These are phyloP conservation scores for Siniperca obscura DNA, from an alignment of 2,797 vertebrate genomes.

Conservation along the genomic window DNA sequence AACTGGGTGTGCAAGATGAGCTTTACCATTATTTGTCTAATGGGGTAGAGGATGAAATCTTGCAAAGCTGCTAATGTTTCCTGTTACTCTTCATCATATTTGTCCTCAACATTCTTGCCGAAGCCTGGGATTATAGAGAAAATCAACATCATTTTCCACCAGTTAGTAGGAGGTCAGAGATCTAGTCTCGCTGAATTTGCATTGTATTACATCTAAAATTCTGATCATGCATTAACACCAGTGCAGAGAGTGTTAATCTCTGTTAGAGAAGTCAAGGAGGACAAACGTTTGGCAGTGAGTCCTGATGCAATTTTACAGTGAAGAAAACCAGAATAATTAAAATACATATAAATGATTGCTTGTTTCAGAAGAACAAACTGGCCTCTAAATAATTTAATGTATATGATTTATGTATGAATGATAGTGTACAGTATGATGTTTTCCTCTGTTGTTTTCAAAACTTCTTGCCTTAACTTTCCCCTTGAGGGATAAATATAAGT, in stretches of 20 bases:
- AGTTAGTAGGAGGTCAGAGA: conserved; percentile 45
- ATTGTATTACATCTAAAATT: conserved; percentile 47
- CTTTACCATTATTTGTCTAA: conserved; percentile 58
- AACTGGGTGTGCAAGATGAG: conserved; percentile 60
- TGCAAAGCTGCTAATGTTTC: conserved; percentile 61
- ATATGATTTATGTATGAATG: not conserved
- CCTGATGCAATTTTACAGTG: not conserved
- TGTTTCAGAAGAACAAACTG: conserved; percentile 10
- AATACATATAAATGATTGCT: conserved; percentile 15
- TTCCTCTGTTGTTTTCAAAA: conserved; percentile 28
- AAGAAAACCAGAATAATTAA: conserved; percentile 22
- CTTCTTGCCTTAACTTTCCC: conserved; percentile 11
- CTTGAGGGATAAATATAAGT: conserved; percentile 44
- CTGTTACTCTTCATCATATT: conserved; percentile 57
- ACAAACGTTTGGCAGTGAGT: conserved; percentile 6
- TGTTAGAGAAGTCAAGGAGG: conserved; percentile 21
- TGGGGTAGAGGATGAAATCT: conserved; percentile 56
- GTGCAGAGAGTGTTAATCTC: conserved; percentile 27
- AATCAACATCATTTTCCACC: conserved; percentile 55
- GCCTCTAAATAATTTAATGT: not conserved
- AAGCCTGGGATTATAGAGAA: conserved; percentile 64
- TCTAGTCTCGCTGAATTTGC: conserved; percentile 36
- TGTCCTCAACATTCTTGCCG: conserved; percentile 62
- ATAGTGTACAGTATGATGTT: conserved; percentile 1
- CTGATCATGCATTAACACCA: conserved; percentile 43